Conservation (phyloP, 2,113 vertebrate species). For the Piprites chloris region DNA sequence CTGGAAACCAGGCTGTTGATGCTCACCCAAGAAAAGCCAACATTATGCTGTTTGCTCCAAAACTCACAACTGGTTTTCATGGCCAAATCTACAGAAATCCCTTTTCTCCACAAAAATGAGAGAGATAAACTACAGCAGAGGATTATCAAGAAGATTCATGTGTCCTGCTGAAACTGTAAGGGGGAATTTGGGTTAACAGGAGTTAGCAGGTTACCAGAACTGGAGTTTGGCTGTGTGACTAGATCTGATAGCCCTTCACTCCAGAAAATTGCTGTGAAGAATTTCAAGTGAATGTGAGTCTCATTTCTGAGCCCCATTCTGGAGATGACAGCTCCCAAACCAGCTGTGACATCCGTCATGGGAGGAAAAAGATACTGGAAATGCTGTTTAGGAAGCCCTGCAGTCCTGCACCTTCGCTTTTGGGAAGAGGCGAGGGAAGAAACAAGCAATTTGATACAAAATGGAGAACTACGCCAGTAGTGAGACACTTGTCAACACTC, state of each 20-base stretch:
- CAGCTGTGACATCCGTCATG: rapidly evolving
- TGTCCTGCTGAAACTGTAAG: background rate
- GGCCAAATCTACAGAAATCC: background rate
- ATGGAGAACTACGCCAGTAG: background rate
- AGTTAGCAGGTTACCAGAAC: background rate
- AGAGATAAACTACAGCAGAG: background rate
- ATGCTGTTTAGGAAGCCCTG: background rate
- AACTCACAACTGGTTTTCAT: background rate
- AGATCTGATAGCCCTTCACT: background rate
- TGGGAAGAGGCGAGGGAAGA: background rate
- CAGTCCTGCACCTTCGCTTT: background rate
- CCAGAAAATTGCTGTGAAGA: background rate
- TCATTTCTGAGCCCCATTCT: background rate
- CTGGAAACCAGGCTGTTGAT: background rate
- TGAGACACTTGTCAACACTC: constrained; percentile 2
- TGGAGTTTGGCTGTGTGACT: background rate
- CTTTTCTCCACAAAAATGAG: background rate
- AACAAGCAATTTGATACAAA: background rate
- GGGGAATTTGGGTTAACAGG: background rate
- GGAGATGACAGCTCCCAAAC: rapidly evolving
- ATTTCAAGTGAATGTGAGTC: background rate
- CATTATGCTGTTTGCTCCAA: background rate
- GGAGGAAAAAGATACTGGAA: background rate
- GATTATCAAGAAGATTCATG: background rate
- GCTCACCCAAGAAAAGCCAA: background rate